Evolutionary conservation across 2,113 vertebrate genomes (phyloP).

Genomic region (Orientallactaga bullata): DNA sequence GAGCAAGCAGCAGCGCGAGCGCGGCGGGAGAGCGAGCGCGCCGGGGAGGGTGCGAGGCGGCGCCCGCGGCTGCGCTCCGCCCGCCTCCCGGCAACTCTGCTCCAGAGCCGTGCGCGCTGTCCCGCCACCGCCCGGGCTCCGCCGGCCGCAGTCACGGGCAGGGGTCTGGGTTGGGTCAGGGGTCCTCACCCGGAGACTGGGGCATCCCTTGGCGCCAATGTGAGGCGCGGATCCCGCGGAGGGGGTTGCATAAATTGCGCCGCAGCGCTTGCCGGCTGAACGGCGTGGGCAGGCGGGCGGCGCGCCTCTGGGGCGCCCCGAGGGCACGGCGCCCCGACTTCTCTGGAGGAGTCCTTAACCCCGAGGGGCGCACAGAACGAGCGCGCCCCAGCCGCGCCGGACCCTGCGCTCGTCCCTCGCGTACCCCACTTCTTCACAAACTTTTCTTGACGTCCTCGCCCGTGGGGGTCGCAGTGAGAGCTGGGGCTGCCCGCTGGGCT

Average conservation of each 20-base stretch:
- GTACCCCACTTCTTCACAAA: conserved; percentile 78
- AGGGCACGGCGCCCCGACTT: conserved; percentile 42
- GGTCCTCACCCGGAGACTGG: conserved; percentile 1
- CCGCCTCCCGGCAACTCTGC: conserved; percentile 73
- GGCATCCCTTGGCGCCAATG: conserved; percentile 35
- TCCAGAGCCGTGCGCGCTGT: conserved; percentile 58
- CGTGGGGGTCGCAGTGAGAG: conserved; percentile 70
- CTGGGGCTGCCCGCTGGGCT: conserved; percentile 28
- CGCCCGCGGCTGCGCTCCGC: conserved; percentile 72
- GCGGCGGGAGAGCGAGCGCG: conserved; percentile 65
- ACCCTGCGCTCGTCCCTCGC: conserved; percentile 42
- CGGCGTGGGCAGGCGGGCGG: conserved; percentile 50
- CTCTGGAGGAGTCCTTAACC: conserved; percentile 31
- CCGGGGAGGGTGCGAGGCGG: conserved; percentile 70
- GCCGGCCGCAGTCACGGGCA: conserved; percentile 53
- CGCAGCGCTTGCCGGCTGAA: conserved; percentile 14
- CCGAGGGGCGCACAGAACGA: conserved; percentile 8
- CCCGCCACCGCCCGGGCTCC: neutral
- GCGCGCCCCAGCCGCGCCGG: conserved; percentile 25
- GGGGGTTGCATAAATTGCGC: neutral
- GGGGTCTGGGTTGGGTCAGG: conserved; percentile 45
- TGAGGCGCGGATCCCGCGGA: conserved; percentile 42
- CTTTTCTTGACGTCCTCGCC: conserved; percentile 77
- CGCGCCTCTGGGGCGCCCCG: conserved; percentile 29
- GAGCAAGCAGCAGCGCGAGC: conserved; percentile 58